Evolutionary conservation across 1,140 invertebrate species (phyloP).

Genomic region (Hyphantria cunea): DNA sequence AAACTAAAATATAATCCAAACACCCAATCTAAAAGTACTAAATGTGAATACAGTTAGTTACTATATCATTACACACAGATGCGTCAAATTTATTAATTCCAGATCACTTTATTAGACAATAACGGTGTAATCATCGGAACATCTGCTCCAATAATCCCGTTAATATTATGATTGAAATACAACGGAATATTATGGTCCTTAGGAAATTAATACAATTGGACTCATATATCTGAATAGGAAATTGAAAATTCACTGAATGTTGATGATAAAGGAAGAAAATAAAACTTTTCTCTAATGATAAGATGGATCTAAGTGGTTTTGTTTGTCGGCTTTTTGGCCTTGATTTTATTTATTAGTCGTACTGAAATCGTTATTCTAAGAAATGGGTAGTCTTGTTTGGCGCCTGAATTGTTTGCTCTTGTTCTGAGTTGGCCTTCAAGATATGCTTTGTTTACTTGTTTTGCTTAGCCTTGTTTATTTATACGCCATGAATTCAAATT

Average conservation of each 20-base stretch:
- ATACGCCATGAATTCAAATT: not conserved
- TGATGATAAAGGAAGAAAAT: constrained; percentile 6
- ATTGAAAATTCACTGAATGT: not conserved
- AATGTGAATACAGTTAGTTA: too few relatives aligned
- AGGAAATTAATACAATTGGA: too few relatives aligned
- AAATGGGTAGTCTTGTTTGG: constrained; percentile 23
- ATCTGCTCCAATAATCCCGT: too few relatives aligned
- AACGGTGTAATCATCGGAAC: too few relatives aligned
- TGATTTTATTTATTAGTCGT: constrained; percentile 37
- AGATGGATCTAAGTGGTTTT: constrained; percentile 42
- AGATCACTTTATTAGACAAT: too few relatives aligned
- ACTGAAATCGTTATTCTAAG: constrained; percentile 25
- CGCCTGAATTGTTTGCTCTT: constrained; percentile 11
- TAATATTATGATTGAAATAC: too few relatives aligned
- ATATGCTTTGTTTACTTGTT: not conserved
- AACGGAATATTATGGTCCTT: too few relatives aligned
- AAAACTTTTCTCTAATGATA: constrained; percentile 36
- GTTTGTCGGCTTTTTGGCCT: constrained; percentile 44
- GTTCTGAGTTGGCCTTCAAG: constrained; percentile 5
- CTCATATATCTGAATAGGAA: too few relatives aligned
- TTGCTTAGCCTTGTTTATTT: not conserved
- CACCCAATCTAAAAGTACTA: too few relatives aligned
- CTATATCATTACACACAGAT: too few relatives aligned
- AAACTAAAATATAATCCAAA: too few relatives aligned
- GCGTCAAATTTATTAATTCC: too few relatives aligned